Conservation (phyloP, 64 coral and sea anemone species). For the Stichodactyla mertensii region DNA sequence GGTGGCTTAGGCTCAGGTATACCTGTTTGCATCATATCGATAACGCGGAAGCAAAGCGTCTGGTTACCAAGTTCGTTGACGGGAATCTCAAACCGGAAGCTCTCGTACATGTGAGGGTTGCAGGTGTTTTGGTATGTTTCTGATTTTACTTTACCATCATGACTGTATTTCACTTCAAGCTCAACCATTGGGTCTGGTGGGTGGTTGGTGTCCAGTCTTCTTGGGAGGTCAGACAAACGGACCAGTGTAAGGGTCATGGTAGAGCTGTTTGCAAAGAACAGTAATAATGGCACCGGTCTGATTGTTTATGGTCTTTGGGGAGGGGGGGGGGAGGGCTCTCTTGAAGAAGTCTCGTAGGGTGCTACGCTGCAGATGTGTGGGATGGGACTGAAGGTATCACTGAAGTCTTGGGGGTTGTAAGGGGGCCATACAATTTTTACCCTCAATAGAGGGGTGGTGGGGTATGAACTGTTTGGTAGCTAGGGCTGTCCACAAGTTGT, state of each 20-base stretch:
- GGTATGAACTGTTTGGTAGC: too few species aligned
- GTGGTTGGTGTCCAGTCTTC: constrained; percentile 49
- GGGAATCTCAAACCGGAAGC: constrained; percentile 82
- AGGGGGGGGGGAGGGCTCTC: too few species aligned
- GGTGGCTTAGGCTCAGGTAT: constrained; percentile 42
- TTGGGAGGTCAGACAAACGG: constrained; percentile 67
- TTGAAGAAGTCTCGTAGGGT: too few species aligned
- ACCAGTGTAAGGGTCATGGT: constrained; percentile 81
- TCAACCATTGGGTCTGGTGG: constrained; percentile 75
- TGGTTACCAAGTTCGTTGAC: constrained; percentile 86
- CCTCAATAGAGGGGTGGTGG: too few species aligned
- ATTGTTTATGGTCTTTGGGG: too few species aligned
- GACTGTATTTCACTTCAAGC: constrained; percentile 72
- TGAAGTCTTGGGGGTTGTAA: too few species aligned
- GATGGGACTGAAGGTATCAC: too few species aligned
- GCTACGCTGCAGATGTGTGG: too few species aligned
- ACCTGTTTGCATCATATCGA: constrained; percentile 68
- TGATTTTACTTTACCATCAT: constrained; percentile 82
- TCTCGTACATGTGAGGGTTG: constrained; percentile 86
- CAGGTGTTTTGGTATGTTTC: constrained; percentile 72
- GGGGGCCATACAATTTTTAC: too few species aligned
- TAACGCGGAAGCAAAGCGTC: constrained; percentile 74
- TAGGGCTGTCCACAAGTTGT: too few species aligned
- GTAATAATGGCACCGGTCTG: too few species aligned
- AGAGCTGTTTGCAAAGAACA: constrained; percentile 24